phyloP scores from a whole-genome alignment of 2,888 invertebrate species.

The Elmis aenea region DNA sequence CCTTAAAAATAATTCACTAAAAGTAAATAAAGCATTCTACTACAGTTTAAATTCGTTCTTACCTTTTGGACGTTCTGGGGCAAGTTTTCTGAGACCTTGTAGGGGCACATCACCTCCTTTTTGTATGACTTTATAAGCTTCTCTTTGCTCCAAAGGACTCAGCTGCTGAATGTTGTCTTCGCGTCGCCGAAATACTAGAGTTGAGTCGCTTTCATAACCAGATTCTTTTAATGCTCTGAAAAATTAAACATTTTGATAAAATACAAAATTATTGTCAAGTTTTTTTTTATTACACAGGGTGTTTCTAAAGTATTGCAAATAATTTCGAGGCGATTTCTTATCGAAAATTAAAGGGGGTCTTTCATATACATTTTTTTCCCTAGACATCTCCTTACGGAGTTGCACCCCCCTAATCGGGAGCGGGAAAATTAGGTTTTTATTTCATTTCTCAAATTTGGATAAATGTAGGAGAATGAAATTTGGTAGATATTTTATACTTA shows the following conservation, averaged over 20 bases:
- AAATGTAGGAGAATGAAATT: too few species aligned
- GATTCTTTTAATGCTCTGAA: constrained; percentile 79
- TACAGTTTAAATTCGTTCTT: too few species aligned
- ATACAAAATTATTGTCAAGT: constrained; percentile 3
- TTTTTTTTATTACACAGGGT: background rate
- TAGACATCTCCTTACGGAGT: too few species aligned
- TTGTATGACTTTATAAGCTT: constrained; percentile 83
- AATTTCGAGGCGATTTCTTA: too few species aligned
- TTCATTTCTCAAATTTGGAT: too few species aligned
- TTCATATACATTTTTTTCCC: too few species aligned
- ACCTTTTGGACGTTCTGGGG: constrained; percentile 80
- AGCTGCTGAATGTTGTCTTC: constrained; percentile 58
- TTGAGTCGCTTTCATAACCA: constrained; percentile 89
- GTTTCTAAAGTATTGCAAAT: constrained; percentile 1
- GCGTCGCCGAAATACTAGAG: constrained; percentile 75
- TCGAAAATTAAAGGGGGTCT: too few species aligned
- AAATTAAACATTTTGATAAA: constrained; percentile 13
- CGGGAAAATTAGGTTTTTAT: too few species aligned
- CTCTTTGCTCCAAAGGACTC: constrained; percentile 78
- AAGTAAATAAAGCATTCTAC: too few species aligned
- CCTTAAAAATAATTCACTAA: too few species aligned
- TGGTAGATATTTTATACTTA: too few species aligned
- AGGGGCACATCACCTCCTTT: constrained; percentile 93
- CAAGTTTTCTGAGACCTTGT: constrained; percentile 84
- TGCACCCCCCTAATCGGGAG: too few species aligned